These are phyloP conservation scores for Apocheima hispidaria DNA, from an alignment of 2,888 invertebrate genomes.

Conservation along the genomic window DNA sequence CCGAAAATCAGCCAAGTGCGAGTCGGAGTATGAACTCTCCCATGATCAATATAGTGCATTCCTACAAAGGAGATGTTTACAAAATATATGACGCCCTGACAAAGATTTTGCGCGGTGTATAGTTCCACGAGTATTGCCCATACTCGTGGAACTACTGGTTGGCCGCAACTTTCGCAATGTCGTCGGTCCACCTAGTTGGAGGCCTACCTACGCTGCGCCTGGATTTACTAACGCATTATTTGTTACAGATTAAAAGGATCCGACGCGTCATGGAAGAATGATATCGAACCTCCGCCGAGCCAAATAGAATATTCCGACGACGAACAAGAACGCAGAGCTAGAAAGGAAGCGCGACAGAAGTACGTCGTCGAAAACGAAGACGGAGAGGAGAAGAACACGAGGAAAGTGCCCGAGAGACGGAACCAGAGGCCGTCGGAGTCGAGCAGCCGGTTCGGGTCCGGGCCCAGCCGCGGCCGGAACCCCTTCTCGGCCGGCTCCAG, in stretches of 20 bases:
- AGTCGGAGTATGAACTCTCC: too few species aligned
- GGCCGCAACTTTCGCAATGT: too few species aligned
- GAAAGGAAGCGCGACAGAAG: constrained; percentile 57
- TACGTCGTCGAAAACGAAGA: constrained; percentile 50
- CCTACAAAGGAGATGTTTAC: too few species aligned
- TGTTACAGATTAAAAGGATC: constrained; percentile 90
- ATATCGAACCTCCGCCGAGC: constrained; percentile 92
- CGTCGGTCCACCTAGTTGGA: too few species aligned
- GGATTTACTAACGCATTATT: background rate
- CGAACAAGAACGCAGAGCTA: constrained; percentile 90
- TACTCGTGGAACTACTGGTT: too few species aligned
- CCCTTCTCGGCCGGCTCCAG: constrained; percentile 66
- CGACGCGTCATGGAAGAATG: constrained; percentile 95
- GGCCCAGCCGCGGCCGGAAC: constrained; percentile 69
- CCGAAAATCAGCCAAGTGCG: too few species aligned
- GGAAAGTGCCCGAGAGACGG: constrained; percentile 61
- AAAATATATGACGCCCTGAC: too few species aligned
- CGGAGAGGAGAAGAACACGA: constrained; percentile 64
- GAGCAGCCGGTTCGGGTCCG: constrained; percentile 75
- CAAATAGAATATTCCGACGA: constrained; percentile 95
- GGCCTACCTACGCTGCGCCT: too few species aligned
- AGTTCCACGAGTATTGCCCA: too few species aligned
- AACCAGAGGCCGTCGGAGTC: constrained; percentile 78
- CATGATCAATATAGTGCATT: too few species aligned
- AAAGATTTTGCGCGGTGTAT: too few species aligned